Evolutionary conservation across 2,797 vertebrate genomes (phyloP).

Genomic region (Myoxocephalus aenaeus): DNA sequence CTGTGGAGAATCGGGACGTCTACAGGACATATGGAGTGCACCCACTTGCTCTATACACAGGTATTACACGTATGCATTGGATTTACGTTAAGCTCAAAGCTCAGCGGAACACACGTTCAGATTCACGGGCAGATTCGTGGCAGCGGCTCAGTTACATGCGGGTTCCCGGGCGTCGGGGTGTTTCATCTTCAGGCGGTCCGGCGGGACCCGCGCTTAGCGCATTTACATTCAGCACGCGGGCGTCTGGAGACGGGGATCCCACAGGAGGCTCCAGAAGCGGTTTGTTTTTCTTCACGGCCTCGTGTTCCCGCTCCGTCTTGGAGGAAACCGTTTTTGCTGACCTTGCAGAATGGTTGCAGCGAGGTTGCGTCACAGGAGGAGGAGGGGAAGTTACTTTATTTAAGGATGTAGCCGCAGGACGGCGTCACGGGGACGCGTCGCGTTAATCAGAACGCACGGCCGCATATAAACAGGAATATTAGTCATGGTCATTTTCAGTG

Average conservation of each 20-base stretch:
- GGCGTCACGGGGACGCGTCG: too few species aligned
- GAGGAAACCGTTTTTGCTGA: too few species aligned
- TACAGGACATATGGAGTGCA: slow-evolving; percentile 65
- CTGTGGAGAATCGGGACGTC: slow-evolving; percentile 71
- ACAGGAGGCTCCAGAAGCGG: not conserved
- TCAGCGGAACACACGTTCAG: slow-evolving; percentile 17
- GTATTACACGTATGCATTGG: slow-evolving; percentile 67
- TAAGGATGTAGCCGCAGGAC: too few species aligned
- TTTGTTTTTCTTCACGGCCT: not conserved
- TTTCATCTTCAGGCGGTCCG: slow-evolving; percentile 15
- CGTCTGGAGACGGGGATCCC: slow-evolving; percentile 6
- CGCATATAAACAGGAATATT: not conserved
- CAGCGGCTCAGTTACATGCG: slow-evolving; percentile 19
- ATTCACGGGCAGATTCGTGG: slow-evolving; percentile 4
- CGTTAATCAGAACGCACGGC: too few species aligned
- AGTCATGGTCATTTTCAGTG: too few species aligned
- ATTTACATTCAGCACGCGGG: slow-evolving; percentile 23
- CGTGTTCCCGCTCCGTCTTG: not conserved
- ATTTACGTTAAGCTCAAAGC: slow-evolving; percentile 61
- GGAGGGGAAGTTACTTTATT: too few species aligned
- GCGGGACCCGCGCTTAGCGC: not conserved
- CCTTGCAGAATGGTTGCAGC: too few species aligned
- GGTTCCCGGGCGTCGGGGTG: slow-evolving; percentile 1
- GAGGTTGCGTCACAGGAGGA: not conserved
- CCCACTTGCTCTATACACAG: slow-evolving; percentile 60